Conservation (phyloP, 2,888 invertebrate species). For the Clistopyga incitator region DNA sequence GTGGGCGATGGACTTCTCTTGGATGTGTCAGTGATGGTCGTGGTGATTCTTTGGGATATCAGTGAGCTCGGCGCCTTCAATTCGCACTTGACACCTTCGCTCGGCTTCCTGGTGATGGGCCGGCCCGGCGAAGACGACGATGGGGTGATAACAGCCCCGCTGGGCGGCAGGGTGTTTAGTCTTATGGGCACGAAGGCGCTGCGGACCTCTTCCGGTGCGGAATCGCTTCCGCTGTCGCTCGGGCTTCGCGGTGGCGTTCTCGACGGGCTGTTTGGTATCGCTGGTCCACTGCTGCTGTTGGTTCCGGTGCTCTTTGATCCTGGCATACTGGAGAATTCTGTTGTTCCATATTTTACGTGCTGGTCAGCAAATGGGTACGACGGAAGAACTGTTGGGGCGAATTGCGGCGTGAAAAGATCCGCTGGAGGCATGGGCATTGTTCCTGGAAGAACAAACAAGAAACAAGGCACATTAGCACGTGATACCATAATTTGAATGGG, state of each 20-base stretch:
- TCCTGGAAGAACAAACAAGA: constrained; percentile 73
- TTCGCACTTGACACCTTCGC: constrained; percentile 77
- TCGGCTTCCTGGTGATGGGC: constrained; percentile 69
- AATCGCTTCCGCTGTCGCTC: constrained; percentile 81
- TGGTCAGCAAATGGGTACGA: constrained; percentile 77
- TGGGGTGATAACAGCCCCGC: constrained; percentile 67
- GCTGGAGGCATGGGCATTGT: constrained; percentile 78
- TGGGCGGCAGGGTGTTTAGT: constrained; percentile 74
- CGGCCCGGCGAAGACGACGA: constrained; percentile 74
- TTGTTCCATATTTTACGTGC: constrained; percentile 76
- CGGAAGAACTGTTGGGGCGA: constrained; percentile 78
- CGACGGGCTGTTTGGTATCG: constrained; percentile 71
- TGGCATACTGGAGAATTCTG: constrained; percentile 75
- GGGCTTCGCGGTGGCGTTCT: constrained; percentile 80
- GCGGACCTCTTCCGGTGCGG: constrained; percentile 79
- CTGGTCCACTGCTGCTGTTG: constrained; percentile 55
- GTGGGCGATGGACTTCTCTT: constrained; percentile 79
- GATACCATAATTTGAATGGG: background rate
- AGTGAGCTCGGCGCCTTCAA: constrained; percentile 79
- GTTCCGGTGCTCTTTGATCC: constrained; percentile 68
- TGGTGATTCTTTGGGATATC: constrained; percentile 74
- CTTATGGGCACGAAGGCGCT: constrained; percentile 82
- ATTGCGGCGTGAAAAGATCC: constrained; percentile 78
- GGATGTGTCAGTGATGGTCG: constrained; percentile 46
- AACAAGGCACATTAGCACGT: constrained; percentile 4